Evolutionary conservation across 2,888 invertebrate species (phyloP), one percentile per base, ranked within the genome.

Genomic region (Melanostoma mellinum): DNA sequence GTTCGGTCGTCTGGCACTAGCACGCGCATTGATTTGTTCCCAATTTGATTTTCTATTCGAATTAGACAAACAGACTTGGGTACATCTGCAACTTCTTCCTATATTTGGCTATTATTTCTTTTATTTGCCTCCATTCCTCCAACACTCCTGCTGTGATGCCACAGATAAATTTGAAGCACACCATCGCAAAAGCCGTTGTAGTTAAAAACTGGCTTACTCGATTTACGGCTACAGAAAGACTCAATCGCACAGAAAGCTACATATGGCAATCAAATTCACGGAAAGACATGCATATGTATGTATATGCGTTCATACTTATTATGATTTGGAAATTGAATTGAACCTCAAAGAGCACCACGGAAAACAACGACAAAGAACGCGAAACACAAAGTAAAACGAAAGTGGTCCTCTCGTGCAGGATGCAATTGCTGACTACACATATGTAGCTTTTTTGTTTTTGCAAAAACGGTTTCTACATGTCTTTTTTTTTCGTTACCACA

Each of bases 21-120:
- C 58, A 55, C 46, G 42, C 74, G 42, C 55, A 68, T 74, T 73
- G 55, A 74, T 75, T 71, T 69, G 75, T 75, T 65, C 58, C 69
- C 69, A 69, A 63, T 74, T 74, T 68, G 50, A 63, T 50, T 42
- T 48, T 53, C 50, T 40, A 60, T 61, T 67, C 38, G n/a, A 4
- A 42, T 69, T 63, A 44, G 55, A 42, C 42, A n/a, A 10, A 10
- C 32, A 60, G 48, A 3, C 40, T 56, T 56, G 20, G 20, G 20
- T 20, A 60, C 6, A 53, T 68, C 46, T 74, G 56, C 58, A 32
- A 61, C 56, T 38, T 50, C 71, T 77, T 56, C 36, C 33, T 46
- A 32, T 48, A 38, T 76, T 52, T n/a, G 50, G 56, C 5, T 53
- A 48, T 50, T 30, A 20, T 44, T 38, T 42, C 10, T 40, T 20